Conservation (phyloP, 2,797 vertebrate species). For the Erithacus rubecula region DNA sequence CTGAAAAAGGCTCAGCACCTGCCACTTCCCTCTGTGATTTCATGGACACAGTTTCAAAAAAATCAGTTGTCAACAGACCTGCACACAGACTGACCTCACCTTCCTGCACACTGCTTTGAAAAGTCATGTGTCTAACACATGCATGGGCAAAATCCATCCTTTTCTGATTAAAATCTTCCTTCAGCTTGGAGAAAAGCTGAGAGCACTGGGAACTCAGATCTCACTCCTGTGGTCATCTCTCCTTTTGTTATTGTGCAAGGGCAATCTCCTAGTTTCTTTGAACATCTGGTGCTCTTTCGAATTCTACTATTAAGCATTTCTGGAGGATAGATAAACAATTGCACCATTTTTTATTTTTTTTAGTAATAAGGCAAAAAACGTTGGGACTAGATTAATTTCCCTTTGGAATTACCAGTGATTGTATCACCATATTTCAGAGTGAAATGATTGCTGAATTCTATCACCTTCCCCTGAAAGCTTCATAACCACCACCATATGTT, state of each 20-base stretch:
- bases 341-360: background rate
- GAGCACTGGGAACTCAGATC: background rate
- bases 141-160: background rate
- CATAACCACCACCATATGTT: background rate
- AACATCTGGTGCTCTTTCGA: conserved; percentile 26
- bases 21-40: background rate
- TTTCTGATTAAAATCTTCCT: background rate
- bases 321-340: background rate
- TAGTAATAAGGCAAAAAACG: background rate
- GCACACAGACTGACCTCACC: background rate
- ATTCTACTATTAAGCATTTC: background rate
- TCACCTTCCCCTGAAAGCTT: background rate
- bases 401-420: background rate
- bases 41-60: background rate
- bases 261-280: background rate
- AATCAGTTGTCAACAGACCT: background rate
- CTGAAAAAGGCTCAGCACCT: background rate
- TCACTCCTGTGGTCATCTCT: background rate
- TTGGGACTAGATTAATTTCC: background rate
- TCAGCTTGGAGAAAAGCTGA: background rate
- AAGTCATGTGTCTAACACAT: accelerated
- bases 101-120: background rate
- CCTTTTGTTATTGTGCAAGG: background rate
- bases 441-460: conserved; percentile 1
- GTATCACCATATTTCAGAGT: background rate